Base-by-base conservation (phyloP, 2,888 invertebrate species). In the Sesia apiformis region DNA sequence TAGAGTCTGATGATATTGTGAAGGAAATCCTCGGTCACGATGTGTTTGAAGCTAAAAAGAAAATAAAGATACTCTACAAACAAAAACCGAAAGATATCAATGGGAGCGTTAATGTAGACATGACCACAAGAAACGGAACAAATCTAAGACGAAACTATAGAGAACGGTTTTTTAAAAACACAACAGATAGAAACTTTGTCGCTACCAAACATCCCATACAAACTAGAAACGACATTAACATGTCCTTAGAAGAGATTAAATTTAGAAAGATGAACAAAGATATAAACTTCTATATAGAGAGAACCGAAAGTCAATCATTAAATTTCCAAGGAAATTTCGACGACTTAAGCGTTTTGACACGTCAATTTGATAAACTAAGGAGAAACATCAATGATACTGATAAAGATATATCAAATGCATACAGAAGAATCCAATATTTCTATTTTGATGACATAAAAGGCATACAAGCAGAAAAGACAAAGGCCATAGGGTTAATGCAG, bases 401-500 rank as follows among this genome's bases (percentile, higher is more conserved):
- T 8, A 7, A 49, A 49, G 5, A 42, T 5, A 42, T 5, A 7
- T n/a, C 49, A 5, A 49, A 6, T 1, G 6, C 7, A 8, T 7
- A 7, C 7, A 8, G 7, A 49, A 49, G 49, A 8, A 5, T 49
- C 1, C n/a, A 49, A n/a, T 49, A 49, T 3, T 49, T 49, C 8
- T 49, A 49, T 8, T 8, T 8, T 5, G 49, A 49, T 1, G 8
- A 49, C 7, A n/a, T 2, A n/a, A 49, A 4, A 7, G 8, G 4
- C n/a, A 49, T 41, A 43, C 0, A 51, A 4, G 4, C 39, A 63
- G n/a, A 63, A 66, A 57, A 55, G 1, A 60, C 58, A 49, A 60
- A 58, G 49, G 58, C 58, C 0, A 4, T 69, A 0, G 0, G 58
- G 0, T 0, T 76, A 0, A 75, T 76, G 68, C 55, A 62, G 3